A percentile compares a stretch with the other conserved stretches of the same genome.
These are phyloP conservation scores for Catharus bicknelli DNA, from an alignment of 2,113 vertebrate species.

Conservation along the genomic window DNA sequence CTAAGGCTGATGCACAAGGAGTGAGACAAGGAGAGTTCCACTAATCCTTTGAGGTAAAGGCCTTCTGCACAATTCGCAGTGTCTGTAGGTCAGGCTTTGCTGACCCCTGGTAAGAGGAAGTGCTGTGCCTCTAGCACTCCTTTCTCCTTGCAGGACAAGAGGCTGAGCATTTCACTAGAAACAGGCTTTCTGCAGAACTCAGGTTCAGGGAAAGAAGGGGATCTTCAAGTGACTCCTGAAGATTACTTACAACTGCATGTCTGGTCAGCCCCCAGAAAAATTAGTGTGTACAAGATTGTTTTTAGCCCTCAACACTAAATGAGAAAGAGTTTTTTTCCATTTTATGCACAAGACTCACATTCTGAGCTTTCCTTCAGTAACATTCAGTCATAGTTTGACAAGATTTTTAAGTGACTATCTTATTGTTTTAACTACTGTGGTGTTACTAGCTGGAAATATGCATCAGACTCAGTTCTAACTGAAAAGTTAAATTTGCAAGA, in stretches of 20 bases:
- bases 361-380: neutral
- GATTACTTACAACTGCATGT: neutral
- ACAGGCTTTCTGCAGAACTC: neutral
- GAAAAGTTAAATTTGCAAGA: neutral
- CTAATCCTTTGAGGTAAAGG: neutral
- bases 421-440: neutral
- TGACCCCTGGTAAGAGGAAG: neutral
- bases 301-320: neutral
- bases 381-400: neutral
- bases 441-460: neutral
- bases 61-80: neutral
- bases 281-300: neutral
- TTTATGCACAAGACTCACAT: neutral
- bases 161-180: neutral
- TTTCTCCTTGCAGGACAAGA: neutral
- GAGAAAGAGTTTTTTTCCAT: neutral
- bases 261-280: neutral
- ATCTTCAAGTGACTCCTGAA: neutral
- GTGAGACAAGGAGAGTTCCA: neutral
- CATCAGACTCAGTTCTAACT: neutral
- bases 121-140: neutral
- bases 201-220: neutral
- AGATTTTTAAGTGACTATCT: neutral
- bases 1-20: neutral
- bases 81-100: neutral